A percentile compares a stretch with the other conserved stretches of the same genome.
Conservation (phyloP, 2,888 invertebrate genomes). For the Nymphalis c-album region DNA sequence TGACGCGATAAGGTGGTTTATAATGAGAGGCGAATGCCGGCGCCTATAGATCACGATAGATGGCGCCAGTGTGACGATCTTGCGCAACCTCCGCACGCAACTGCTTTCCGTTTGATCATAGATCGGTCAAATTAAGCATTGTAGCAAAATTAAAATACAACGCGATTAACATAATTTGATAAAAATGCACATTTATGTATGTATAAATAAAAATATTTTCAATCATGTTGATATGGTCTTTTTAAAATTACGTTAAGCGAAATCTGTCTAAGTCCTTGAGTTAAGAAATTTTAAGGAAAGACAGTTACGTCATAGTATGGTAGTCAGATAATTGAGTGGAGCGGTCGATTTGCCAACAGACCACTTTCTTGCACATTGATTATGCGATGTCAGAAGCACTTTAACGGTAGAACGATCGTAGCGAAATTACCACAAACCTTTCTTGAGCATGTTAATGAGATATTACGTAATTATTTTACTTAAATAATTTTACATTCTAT, state of each 20-base stretch:
- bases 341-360: constrained; percentile 31
- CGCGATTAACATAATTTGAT: background rate
- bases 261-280: background rate
- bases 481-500: background rate
- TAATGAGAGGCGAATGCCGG: constrained; percentile 60
- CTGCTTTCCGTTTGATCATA: constrained; percentile 23
- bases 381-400: constrained; percentile 35
- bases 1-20: constrained; percentile 57
- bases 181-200: no score
- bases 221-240: no score
- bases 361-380: constrained; percentile 33
- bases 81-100: constrained; percentile 56
- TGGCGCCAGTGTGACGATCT: constrained; percentile 66
- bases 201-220: no score
- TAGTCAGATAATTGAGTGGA: constrained; percentile 32
- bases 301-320: constrained; percentile 8
- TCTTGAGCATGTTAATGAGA: constrained; percentile 11
- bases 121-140: constrained; percentile 10
- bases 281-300: background rate
- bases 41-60: constrained; percentile 73
- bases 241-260: no score
- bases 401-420: constrained; percentile 32
- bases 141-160: background rate
- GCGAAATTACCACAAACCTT: constrained; percentile 24
- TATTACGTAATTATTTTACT: background rate